Evolutionary conservation across 2,888 invertebrate species (phyloP).

Genomic region (Hermaeophaga mercurialis): DNA sequence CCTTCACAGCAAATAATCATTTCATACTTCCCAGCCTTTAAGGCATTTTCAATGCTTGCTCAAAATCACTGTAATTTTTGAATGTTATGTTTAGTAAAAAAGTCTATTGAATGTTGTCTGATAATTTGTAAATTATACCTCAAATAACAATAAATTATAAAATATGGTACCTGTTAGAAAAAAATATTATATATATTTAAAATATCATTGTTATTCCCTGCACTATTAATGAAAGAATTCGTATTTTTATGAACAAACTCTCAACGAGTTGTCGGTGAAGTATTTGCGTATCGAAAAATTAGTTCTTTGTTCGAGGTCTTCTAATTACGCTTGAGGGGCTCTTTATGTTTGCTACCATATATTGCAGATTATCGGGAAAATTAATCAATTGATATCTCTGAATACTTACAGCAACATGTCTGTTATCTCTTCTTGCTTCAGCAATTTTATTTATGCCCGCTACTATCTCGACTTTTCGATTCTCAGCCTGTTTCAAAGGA

Average conservation of each 20-base stretch:
- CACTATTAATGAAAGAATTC: no score
- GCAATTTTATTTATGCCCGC: conserved; percentile 17
- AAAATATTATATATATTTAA: no score
- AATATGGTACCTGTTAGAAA: no score
- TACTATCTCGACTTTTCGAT: conserved; percentile 1
- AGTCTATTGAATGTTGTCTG: no score
- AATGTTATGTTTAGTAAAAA: conserved; percentile 5
- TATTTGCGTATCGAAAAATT: not conserved
- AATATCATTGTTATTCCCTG: no score
- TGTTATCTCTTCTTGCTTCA: conserved; percentile 23
- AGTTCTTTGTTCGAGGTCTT: conserved; percentile 6
- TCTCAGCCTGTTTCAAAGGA: conserved; percentile 8
- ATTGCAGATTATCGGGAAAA: conserved; percentile 21
- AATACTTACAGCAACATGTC: conserved; percentile 22
- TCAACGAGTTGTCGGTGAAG: no score
- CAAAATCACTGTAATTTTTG: conserved; percentile 1
- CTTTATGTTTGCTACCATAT: conserved; percentile 15
- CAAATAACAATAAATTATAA: no score
- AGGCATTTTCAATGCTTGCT: not conserved
- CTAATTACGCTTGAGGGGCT: not conserved
- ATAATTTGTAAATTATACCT: no score
- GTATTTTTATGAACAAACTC: no score
- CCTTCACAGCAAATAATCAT: conserved; percentile 19
- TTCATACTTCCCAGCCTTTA: not conserved
- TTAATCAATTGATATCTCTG: conserved; percentile 22